A percentile compares a stretch with the other conserved stretches of the same genome.
Conservation (phyloP, 2,888 invertebrate genomes). For the Xanthorhoe designata region DNA sequence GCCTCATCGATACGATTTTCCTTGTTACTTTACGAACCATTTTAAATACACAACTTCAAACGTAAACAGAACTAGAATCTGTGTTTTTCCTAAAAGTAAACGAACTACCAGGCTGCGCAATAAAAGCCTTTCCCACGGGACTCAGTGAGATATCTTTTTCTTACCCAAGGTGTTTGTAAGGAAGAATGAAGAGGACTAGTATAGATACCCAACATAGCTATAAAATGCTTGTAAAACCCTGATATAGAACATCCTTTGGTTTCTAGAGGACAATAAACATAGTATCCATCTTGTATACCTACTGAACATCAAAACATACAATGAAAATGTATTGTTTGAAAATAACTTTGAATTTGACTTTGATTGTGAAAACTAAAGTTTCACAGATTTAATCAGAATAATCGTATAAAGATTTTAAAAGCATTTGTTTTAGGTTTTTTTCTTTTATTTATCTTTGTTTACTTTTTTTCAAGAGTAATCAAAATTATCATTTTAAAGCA, state of each 20-base stretch:
- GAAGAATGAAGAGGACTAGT: slow-evolving; percentile 21
- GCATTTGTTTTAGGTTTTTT: too few species aligned
- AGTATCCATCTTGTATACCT: too few species aligned
- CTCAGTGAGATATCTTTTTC: slow-evolving; percentile 24
- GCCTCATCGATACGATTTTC: background rate
- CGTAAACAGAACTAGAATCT: slow-evolving; percentile 8
- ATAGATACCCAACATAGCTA: background rate
- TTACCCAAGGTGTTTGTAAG: slow-evolving; percentile 26
- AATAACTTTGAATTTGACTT: too few species aligned
- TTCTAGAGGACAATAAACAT: background rate
- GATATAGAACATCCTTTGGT: background rate
- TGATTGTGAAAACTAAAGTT: too few species aligned
- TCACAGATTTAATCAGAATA: too few species aligned
- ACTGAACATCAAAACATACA: too few species aligned
- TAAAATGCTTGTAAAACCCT: background rate
- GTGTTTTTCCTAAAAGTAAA: slow-evolving; percentile 20
- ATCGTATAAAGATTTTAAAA: too few species aligned
- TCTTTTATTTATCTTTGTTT: too few species aligned
- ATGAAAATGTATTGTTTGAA: too few species aligned
- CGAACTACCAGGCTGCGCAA: slow-evolving; percentile 26
- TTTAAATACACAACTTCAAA: background rate
- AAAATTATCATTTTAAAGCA: too few species aligned
- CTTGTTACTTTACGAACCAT: background rate
- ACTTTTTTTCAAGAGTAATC: background rate
- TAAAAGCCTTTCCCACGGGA: slow-evolving; percentile 28